Conservation (phyloP, 2,797 vertebrate genomes). For the Phoebastria nigripes region DNA sequence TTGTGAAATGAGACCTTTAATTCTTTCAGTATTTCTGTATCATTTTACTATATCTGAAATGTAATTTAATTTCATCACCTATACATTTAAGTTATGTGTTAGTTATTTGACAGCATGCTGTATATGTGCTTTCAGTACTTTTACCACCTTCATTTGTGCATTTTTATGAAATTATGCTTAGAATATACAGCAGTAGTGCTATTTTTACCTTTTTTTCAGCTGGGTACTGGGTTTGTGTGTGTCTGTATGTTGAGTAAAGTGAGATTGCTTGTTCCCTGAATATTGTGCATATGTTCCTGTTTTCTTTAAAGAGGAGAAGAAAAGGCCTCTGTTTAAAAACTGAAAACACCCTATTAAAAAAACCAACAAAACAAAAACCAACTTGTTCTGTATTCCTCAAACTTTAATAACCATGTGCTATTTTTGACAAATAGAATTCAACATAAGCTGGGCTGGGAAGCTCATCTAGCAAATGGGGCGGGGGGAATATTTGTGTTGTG, state of each 20-base stretch:
- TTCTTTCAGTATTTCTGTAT: background rate
- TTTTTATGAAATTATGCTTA: background rate
- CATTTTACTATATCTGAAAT: background rate
- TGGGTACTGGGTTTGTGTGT: background rate
- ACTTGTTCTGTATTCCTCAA: background rate
- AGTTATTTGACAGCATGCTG: background rate
- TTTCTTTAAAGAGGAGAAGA: background rate
- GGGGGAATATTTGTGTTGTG: background rate
- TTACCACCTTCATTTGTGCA: background rate
- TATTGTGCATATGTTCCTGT: background rate
- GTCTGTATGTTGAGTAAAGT: background rate
- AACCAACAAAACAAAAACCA: background rate
- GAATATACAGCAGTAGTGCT: background rate
- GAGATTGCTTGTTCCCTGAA: background rate
- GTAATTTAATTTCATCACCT: background rate
- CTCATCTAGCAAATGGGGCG: background rate
- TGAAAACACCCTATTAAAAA: background rate
- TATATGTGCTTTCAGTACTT: background rate
- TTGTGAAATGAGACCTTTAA: conserved; percentile 13
- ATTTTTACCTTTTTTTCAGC: background rate
- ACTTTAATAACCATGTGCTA: background rate
- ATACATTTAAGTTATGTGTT: background rate
- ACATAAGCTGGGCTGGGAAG: background rate
- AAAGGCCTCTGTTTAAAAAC: background rate
- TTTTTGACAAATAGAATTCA: background rate